Conservation (phyloP, 2,113 vertebrate genomes). For the Amphiprion ocellaris region DNA sequence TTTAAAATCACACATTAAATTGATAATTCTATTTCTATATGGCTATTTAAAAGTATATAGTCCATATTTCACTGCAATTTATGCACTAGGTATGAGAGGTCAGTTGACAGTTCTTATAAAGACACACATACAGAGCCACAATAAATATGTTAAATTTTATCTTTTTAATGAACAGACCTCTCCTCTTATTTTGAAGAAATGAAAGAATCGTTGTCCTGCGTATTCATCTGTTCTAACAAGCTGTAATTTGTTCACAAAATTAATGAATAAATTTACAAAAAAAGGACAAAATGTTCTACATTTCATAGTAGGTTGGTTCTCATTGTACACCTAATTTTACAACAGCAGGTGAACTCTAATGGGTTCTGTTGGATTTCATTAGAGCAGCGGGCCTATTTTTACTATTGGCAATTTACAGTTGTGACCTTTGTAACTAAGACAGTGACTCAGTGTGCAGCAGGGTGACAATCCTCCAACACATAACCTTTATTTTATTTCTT, state of each 20-base stretch:
- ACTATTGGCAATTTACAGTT: slow-evolving; percentile 9
- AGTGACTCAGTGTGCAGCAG: slow-evolving; percentile 13
- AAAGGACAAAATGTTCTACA: background rate
- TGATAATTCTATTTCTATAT: no score
- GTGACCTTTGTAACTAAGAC: slow-evolving; percentile 20
- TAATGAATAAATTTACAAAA: background rate
- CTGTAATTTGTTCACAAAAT: background rate
- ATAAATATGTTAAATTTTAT: no score
- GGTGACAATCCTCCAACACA: background rate
- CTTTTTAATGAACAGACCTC: no score
- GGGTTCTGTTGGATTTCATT: slow-evolving; percentile 24
- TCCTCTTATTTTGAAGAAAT: no score
- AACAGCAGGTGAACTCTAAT: slow-evolving; percentile 7
- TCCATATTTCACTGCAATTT: background rate
- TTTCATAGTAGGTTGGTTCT: background rate
- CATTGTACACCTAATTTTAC: background rate
- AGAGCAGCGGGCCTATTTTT: slow-evolving; percentile 9
- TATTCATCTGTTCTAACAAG: background rate
- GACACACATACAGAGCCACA: no score
- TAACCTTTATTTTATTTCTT: background rate
- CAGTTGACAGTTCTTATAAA: no score
- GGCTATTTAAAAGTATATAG: background rate
- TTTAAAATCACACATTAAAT: no score
- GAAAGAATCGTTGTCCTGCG: no score
- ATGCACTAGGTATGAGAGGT: no score